phyloP scores from a whole-genome alignment of 2,113 vertebrate species.

The Sander lucioperca region DNA sequence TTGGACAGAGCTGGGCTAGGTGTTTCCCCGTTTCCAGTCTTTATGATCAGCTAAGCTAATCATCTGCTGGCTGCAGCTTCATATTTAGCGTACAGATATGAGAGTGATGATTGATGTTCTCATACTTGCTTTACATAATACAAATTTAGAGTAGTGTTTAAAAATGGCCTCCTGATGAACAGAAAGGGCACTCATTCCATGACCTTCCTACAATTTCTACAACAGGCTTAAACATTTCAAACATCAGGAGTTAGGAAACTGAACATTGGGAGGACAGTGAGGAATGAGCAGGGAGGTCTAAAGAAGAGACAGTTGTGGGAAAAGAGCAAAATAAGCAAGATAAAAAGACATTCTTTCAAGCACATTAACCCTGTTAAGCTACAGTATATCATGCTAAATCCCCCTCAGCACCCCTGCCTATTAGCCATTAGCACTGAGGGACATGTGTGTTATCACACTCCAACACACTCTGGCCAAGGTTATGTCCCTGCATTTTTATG shows the following conservation, averaged over 20 bases:
- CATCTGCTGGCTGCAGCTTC: neutral
- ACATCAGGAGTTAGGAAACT: slow-evolving; percentile 22
- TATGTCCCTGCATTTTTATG: slow-evolving; percentile 52
- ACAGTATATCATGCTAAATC: slow-evolving; percentile 61
- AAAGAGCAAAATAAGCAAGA: slow-evolving; percentile 53
- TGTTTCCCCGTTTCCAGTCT: neutral
- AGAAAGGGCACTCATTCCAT: slow-evolving; percentile 3
- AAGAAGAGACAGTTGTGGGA: slow-evolving; percentile 48
- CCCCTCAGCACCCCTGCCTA: slow-evolving; percentile 39
- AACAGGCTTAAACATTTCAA: slow-evolving; percentile 6
- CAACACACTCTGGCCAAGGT: slow-evolving; percentile 65
- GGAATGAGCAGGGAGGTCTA: slow-evolving; percentile 32
- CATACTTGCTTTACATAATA: neutral
- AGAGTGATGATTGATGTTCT: neutral
- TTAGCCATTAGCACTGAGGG: slow-evolving; percentile 52
- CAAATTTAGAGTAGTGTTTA: neutral
- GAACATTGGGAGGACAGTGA: slow-evolving; percentile 54
- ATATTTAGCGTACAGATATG: neutral
- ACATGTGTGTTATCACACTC: slow-evolving; percentile 61
- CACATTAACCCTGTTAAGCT: slow-evolving; percentile 61
- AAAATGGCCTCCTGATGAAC: neutral
- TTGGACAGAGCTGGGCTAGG: neutral
- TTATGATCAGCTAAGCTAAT: neutral
- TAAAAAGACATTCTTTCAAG: slow-evolving; percentile 62
- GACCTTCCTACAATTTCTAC: slow-evolving; percentile 22